Evolutionary conservation across 2,888 invertebrate genomes (phyloP).

Genomic region (Odiellus spinosus): DNA sequence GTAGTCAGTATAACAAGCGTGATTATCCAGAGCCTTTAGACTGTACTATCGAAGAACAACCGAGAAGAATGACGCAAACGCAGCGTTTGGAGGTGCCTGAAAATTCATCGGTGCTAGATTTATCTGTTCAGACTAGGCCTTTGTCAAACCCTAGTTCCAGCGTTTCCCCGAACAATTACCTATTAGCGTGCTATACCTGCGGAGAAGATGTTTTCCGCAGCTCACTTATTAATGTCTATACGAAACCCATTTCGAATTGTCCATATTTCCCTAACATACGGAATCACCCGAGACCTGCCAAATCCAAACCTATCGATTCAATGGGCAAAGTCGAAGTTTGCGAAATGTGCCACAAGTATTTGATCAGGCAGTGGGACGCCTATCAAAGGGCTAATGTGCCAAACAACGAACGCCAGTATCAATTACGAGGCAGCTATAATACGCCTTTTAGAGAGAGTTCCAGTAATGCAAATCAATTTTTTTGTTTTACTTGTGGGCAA

Average conservation of each 20-base stretch:
- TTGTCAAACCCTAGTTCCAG: constrained; percentile 6
- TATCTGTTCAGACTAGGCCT: constrained; percentile 9
- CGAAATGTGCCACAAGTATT: constrained; percentile 63
- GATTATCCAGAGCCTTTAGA: no score
- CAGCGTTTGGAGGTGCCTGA: neutral
- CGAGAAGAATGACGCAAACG: neutral
- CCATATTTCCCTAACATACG: constrained; percentile 35
- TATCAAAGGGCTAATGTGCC: constrained; percentile 54
- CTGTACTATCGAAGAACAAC: neutral
- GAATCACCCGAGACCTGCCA: constrained; percentile 66
- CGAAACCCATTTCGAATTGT: constrained; percentile 38
- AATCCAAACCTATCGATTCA: constrained; percentile 71
- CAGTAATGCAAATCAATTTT: constrained; percentile 35
- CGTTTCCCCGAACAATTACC: constrained; percentile 3
- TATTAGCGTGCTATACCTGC: constrained; percentile 51
- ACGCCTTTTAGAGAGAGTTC: neutral
- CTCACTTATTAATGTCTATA: constrained; percentile 51
- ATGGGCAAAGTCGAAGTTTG: constrained; percentile 50
- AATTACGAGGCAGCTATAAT: constrained; percentile 34
- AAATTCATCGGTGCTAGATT: constrained; percentile 6
- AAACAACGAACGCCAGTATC: constrained; percentile 61
- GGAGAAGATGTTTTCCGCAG: constrained; percentile 73
- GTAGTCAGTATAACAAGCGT: no score
- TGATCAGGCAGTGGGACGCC: constrained; percentile 72
- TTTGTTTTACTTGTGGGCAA: constrained; percentile 76